phyloP scores from a whole-genome alignment of 2,797 vertebrate species.

The Pseudopleuronectes americanus region DNA sequence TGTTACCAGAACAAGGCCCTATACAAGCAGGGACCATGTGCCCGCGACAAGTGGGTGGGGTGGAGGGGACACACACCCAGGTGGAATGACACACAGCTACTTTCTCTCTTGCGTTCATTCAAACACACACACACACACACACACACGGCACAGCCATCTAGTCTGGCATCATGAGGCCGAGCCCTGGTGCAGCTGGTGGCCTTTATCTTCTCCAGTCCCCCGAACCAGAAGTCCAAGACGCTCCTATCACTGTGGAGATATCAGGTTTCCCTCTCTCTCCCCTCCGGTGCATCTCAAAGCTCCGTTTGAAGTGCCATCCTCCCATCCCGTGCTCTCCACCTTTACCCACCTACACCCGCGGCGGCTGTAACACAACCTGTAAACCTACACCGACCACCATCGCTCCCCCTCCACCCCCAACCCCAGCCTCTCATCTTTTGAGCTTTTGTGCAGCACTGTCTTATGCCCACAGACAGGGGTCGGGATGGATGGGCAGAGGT shows the following conservation, averaged over 20 bases:
- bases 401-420: background rate
- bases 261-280: constrained; percentile 54
- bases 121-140: constrained; percentile 14
- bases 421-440: constrained; percentile 41
- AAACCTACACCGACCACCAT: constrained; percentile 70
- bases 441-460: constrained; percentile 65
- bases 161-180: constrained; percentile 19
- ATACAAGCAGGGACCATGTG: constrained; percentile 50
- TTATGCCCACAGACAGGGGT: constrained; percentile 47
- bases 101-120: constrained; percentile 18
- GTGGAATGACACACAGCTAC: constrained; percentile 25
- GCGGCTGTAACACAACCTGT: constrained; percentile 70
- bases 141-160: constrained; percentile 21
- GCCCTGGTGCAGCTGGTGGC: constrained; percentile 31
- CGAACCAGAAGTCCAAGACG: background rate
- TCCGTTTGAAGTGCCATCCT: constrained; percentile 70
- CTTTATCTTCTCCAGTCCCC: background rate
- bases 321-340: constrained; percentile 20
- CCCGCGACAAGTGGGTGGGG: constrained; percentile 4
- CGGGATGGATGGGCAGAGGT: constrained; percentile 34
- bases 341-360: constrained; percentile 45
- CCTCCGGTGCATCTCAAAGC: constrained; percentile 19
- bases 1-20: constrained; percentile 75
- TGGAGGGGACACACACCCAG: constrained; percentile 39
- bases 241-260: constrained; percentile 22